phyloP scores from a whole-genome alignment of 2,888 invertebrate genomes.

The Ormyrus rosae region DNA sequence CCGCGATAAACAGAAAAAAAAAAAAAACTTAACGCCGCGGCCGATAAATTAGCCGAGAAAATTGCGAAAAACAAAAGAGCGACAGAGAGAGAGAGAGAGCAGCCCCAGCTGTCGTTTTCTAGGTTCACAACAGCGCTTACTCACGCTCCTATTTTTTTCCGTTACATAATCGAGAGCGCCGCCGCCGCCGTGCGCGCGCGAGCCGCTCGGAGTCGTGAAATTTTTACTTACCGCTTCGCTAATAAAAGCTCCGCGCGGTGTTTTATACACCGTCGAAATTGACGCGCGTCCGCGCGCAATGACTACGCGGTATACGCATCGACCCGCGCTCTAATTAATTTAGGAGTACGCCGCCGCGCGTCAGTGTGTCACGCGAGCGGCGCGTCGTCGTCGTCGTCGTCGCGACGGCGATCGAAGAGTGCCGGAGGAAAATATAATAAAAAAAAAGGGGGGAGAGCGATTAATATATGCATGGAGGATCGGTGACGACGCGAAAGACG shows the following conservation, averaged over 20 bases:
- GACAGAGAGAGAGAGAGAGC: too few relatives aligned
- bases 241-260: neutral
- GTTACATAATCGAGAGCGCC: too few relatives aligned
- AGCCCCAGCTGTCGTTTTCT: too few relatives aligned
- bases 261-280: neutral
- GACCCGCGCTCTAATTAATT: conserved; percentile 50
- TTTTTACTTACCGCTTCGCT: neutral
- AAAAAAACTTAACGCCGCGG: too few relatives aligned
- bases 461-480: conserved; percentile 17
- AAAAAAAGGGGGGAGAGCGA: neutral
- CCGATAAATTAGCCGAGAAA: too few relatives aligned
- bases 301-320: conserved; percentile 13
- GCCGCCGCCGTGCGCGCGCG: too few relatives aligned
- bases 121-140: too few relatives aligned
- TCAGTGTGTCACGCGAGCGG: conserved; percentile 7
- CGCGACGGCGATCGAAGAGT: neutral
- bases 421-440: neutral
- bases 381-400: neutral
- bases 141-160: too few relatives aligned
- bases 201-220: too few relatives aligned
- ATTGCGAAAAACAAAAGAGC: too few relatives aligned
- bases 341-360: neutral
- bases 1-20: too few relatives aligned
- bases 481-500: conserved; percentile 11
- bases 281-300: neutral